A percentile compares a stretch with the other conserved stretches of the same genome.
phyloP scores from a whole-genome alignment of 2,888 invertebrate species.

The Tiliacea citrago region DNA sequence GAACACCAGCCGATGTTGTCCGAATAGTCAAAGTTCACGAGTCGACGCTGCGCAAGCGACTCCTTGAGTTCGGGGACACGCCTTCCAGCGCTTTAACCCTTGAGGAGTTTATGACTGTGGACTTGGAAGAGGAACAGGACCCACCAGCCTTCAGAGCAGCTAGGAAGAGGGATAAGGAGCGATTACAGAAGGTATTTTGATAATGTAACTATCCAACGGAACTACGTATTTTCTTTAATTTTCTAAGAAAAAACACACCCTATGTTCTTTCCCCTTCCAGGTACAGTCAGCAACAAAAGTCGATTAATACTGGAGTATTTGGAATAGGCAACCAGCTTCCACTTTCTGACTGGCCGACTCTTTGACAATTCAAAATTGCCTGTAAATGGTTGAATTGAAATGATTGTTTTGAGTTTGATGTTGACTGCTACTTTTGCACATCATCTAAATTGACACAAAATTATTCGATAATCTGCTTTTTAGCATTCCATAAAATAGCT shows the following conservation, averaged over 20 bases:
- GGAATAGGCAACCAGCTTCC: no score
- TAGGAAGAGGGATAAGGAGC: slow-evolving; percentile 96
- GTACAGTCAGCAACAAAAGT: neutral
- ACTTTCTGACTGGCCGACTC: no score
- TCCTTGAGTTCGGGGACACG: slow-evolving; percentile 99
- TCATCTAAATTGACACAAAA: neutral
- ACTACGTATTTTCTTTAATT: neutral
- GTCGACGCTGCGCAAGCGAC: slow-evolving; percentile 96
- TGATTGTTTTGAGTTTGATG: no score
- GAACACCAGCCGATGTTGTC: slow-evolving; percentile 96
- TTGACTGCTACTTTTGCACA: neutral
- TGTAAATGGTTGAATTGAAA: no score
- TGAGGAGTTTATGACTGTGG: slow-evolving; percentile 99
- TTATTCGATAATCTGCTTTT: neutral
- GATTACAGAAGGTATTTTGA: slow-evolving; percentile 93
- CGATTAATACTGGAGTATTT: no score
- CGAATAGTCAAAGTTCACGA: slow-evolving; percentile 99
- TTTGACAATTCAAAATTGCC: no score
- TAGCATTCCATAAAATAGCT: neutral
- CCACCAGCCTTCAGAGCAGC: slow-evolving; percentile 98
- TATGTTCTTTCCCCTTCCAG: neutral
- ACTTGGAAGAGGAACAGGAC: slow-evolving; percentile 98
- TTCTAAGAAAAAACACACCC: neutral
- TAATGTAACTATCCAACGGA: slow-evolving; percentile 37
- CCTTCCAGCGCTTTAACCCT: slow-evolving; percentile 98